Evolutionary conservation across 2,113 vertebrate species (phyloP).

Genomic region (Elephas maximus): DNA sequence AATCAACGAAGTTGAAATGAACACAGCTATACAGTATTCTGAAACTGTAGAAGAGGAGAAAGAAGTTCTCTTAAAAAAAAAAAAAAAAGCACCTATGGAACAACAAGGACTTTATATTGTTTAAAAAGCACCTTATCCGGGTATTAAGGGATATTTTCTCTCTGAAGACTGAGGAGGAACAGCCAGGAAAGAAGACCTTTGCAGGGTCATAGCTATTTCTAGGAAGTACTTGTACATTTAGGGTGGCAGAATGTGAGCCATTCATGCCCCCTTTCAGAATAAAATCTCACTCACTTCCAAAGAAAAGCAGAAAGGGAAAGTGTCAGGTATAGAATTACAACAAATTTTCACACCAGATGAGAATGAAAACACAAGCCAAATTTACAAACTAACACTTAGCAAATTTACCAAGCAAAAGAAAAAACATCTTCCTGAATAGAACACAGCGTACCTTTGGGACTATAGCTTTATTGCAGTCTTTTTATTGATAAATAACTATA

Average conservation of each 20-base stretch:
- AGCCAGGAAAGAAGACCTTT: background rate
- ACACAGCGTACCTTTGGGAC: background rate
- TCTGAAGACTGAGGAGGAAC: background rate
- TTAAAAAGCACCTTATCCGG: background rate
- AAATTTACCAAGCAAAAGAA: background rate
- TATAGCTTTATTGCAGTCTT: background rate
- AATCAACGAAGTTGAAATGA: conserved; percentile 55
- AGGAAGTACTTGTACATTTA: background rate
- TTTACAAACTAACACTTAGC: background rate
- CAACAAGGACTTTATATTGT: background rate
- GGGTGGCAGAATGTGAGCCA: background rate
- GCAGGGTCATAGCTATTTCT: background rate
- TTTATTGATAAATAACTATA: background rate
- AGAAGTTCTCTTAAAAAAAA: background rate
- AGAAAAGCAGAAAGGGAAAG: background rate
- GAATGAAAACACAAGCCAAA: background rate
- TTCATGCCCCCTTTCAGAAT: background rate
- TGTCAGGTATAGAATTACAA: background rate
- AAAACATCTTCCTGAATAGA: background rate
- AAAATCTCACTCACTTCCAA: background rate
- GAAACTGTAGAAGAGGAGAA: background rate
- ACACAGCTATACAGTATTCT: background rate
- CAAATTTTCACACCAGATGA: background rate
- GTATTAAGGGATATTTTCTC: background rate
- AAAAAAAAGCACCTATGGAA: background rate